Base-by-base conservation (phyloP, 1,140 invertebrate genomes). In the Idris sp. region DNA sequence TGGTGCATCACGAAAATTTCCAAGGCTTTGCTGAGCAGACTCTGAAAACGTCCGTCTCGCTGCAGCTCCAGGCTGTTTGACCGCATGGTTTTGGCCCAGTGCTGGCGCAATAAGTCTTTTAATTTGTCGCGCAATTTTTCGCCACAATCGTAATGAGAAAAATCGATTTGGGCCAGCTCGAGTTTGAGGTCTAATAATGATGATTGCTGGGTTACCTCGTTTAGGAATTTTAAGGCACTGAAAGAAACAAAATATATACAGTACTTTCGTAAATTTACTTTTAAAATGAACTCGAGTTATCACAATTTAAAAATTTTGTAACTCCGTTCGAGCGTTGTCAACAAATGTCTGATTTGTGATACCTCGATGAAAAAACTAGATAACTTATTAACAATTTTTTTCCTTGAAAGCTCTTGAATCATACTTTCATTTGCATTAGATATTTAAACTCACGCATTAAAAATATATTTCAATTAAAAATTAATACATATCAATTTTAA, bases 41-140 rank as follows among this genome's bases (percentile, higher is more conserved):
- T 78, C 41, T 84, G 83, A 59, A 81, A 84, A 10, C 81, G 53
- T 2, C 75, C 78, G 61, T 84, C 82, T 2, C 81, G 68, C 40
- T 84, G 83, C 4, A 79, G 18, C 14, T 81, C 77, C 25, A 82
- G 33, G 11, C 41, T 58, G 6, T 79, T 79, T 2, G 48, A 77
- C 5, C 77, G 59, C 73, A 84, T 81, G 9, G 61, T 74, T 10
- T 11, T 59, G 1, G 77, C 78, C 82, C 82, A 84, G 30, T 82
- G 73, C 9, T 44, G 44, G 16, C 77, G 56, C n/a, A 74, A 72
- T 40, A 80, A 58, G 15, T 81, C 78, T 68, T 82, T 79, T 7
- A 82, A 15, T n/a, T 46, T 69, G 31, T 74, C 28, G 9, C 77
- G 67, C 7, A 81, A 44, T 26, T 81, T 54, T n/a, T 80, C 59